Conservation (phyloP, 2,888 invertebrate genomes). For the Andrena bucephala region DNA sequence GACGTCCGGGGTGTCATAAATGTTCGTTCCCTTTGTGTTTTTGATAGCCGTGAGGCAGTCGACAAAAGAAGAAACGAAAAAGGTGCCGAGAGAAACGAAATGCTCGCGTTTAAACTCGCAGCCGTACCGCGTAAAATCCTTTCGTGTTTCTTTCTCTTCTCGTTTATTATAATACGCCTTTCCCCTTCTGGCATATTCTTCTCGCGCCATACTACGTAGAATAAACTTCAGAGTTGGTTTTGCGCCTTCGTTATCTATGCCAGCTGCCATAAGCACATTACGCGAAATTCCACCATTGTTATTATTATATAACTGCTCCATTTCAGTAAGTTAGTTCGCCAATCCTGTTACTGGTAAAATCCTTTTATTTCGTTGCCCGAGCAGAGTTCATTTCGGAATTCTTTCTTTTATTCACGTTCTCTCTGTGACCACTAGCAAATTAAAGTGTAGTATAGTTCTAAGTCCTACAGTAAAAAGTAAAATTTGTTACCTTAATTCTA, state of each 20-base stretch:
- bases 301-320: no score
- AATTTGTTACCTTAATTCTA: no score
- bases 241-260: conserved; percentile 8
- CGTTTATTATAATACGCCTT: conserved; percentile 26
- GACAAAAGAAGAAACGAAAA: conserved; percentile 35
- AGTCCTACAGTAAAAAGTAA: no score
- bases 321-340: not conserved
- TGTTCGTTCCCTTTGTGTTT: conserved; percentile 37
- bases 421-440: no score
- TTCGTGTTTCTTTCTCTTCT: conserved; percentile 43
- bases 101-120: conserved; percentile 49
- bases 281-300: not conserved
- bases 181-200: conserved; percentile 3
- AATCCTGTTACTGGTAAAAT: no score
- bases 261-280: not conserved
- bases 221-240: conserved; percentile 27
- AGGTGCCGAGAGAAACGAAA: conserved; percentile 45
- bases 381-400: no score
- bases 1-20: conserved; percentile 32
- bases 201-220: conserved; percentile 5
- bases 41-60: conserved; percentile 48
- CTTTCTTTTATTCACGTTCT: no score
- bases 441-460: no score
- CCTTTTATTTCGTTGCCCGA: no score
- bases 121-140: conserved; percentile 48